A percentile compares a stretch with the other conserved stretches of the same genome.
Conservation (phyloP, 2,888 invertebrate genomes). For the Ethmia dodecea region DNA sequence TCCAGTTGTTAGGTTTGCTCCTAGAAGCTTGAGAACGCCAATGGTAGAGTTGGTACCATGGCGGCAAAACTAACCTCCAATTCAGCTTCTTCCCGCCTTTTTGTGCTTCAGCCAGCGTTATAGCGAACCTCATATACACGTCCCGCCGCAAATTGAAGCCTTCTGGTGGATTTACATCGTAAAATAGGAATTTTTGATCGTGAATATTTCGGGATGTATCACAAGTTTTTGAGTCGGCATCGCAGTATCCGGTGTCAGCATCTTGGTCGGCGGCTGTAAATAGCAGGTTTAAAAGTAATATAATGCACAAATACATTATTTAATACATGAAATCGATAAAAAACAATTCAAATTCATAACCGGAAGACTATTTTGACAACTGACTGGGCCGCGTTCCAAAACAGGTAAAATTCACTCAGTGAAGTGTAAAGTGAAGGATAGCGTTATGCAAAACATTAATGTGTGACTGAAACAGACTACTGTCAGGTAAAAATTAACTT, state of each 20-base stretch:
- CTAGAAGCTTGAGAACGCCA: slow-evolving; percentile 82
- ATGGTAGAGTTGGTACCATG: slow-evolving; percentile 94
- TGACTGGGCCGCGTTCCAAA: no score
- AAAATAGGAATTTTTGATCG: slow-evolving; percentile 85
- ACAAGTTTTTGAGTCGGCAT: slow-evolving; percentile 23
- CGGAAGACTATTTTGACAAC: no score
- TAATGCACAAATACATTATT: background rate
- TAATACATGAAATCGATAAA: background rate
- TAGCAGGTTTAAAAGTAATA: slow-evolving; percentile 19
- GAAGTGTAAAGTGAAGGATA: no score
- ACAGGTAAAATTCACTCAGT: no score
- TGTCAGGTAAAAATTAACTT: no score
- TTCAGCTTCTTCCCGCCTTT: slow-evolving; percentile 60
- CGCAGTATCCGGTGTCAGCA: slow-evolving; percentile 24
- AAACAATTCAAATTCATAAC: no score
- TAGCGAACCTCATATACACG: slow-evolving; percentile 95
- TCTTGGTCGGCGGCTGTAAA: slow-evolving; percentile 20
- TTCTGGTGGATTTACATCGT: slow-evolving; percentile 96
- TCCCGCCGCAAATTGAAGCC: slow-evolving; percentile 98
- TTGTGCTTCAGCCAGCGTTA: slow-evolving; percentile 84
- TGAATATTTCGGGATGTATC: slow-evolving; percentile 3
- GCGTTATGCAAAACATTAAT: no score
- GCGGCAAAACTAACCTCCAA: slow-evolving; percentile 89
- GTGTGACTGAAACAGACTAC: no score
- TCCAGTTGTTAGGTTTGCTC: slow-evolving; percentile 86